These are phyloP conservation scores for Lampropteryx suffumata DNA, from an alignment of 2,888 invertebrate species.

Conservation along the genomic window DNA sequence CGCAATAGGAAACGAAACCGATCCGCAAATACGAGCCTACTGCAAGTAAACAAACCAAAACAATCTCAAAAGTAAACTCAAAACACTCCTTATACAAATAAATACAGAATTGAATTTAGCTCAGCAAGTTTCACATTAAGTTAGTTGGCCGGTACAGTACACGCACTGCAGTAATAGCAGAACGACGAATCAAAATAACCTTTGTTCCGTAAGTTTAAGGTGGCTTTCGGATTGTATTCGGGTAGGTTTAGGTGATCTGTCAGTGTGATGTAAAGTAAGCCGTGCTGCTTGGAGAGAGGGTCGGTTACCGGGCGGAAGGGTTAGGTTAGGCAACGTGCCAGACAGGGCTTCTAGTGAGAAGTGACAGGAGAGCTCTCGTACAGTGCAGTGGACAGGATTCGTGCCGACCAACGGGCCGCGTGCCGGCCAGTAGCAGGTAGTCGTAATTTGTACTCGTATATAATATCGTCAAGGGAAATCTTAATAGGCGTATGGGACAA, in stretches of 20 bases:
- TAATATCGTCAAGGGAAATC: too few relatives aligned
- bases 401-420: not conserved
- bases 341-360: not conserved
- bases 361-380: slow-evolving; percentile 9
- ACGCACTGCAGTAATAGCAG: slow-evolving; percentile 18
- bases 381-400: not conserved
- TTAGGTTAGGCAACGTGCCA: slow-evolving; percentile 1
- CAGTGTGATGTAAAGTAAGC: not conserved
- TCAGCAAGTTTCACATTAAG: not conserved
- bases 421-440: too few relatives aligned
- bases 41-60: slow-evolving; percentile 24
- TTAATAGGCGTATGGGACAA: too few relatives aligned
- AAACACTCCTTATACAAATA: not conserved
- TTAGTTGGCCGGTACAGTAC: slow-evolving; percentile 10
- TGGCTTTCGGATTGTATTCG: not conserved
- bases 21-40: slow-evolving; percentile 33
- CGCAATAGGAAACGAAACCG: slow-evolving; percentile 33
- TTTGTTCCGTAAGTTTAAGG: not conserved
- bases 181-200: not conserved
- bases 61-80: slow-evolving; percentile 3
- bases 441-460: too few relatives aligned
- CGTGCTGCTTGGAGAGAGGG: not conserved
- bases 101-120: slow-evolving; percentile 6
- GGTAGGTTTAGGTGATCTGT: not conserved
- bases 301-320: not conserved